These are phyloP conservation scores for Chymomyza amoena DNA, from an alignment of 2,888 invertebrate species.

Conservation along the genomic window DNA sequence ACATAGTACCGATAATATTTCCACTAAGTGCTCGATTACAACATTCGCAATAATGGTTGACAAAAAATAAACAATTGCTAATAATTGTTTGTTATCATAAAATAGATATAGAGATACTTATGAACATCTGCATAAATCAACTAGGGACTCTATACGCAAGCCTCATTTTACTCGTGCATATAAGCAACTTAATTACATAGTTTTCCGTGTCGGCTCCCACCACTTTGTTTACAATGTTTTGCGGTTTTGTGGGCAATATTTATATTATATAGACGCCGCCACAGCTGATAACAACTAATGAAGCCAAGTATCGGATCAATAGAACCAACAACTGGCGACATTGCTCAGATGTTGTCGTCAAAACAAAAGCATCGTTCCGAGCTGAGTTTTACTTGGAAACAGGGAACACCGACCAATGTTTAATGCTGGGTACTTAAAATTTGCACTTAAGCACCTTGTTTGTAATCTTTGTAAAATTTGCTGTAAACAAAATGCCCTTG, in stretches of 20 bases:
- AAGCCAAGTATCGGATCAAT: not conserved
- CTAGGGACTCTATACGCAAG: too few relatives aligned
- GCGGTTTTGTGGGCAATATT: conserved; percentile 11
- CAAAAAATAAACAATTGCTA: not conserved
- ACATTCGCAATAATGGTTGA: not conserved
- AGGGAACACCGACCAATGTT: not conserved
- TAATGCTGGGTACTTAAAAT: not conserved
- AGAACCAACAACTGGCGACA: conserved; percentile 29
- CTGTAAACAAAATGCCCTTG: conserved; percentile 2
- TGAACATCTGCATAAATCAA: not conserved
- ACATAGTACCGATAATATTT: not conserved
- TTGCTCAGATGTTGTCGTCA: conserved; percentile 26
- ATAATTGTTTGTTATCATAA: not conserved
- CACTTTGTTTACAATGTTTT: conserved; percentile 12
- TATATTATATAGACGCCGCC: not conserved
- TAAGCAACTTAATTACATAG: conserved; percentile 28
- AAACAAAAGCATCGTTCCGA: conserved; percentile 24
- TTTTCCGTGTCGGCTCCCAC: conserved; percentile 18
- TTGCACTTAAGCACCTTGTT: not conserved
- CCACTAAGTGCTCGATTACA: not conserved
- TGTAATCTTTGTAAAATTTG: not conserved
- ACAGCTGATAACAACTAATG: not conserved
- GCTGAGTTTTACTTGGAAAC: conserved; percentile 18
- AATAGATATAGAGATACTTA: not conserved
- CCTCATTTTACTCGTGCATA: conserved; percentile 11